Evolutionary conservation across 2,113 vertebrate genomes (phyloP).

Genomic region (Damaliscus lunatus): DNA sequence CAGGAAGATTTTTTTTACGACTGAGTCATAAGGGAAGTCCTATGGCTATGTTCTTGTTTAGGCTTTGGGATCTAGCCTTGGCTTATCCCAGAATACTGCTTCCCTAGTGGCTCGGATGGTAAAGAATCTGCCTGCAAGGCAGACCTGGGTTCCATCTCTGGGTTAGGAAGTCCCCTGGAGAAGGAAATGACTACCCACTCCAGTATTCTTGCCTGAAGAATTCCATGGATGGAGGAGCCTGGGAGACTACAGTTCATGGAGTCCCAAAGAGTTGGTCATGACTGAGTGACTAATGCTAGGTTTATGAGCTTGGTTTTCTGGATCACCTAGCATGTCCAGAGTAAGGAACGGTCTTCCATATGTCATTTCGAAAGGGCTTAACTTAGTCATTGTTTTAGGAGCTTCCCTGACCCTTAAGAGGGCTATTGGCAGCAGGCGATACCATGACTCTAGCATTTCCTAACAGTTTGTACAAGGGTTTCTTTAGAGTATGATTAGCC

Average conservation of each 20-base stretch:
- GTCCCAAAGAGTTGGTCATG: neutral
- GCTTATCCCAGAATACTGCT: neutral
- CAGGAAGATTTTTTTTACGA: neutral
- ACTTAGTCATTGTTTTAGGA: neutral
- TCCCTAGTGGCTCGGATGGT: neutral
- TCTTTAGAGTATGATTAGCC: neutral
- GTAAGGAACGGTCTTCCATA: neutral
- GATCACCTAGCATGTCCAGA: neutral
- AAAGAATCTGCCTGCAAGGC: neutral
- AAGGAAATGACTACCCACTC: neutral
- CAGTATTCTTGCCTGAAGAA: neutral
- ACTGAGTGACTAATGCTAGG: neutral
- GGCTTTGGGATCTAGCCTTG: neutral
- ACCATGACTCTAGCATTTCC: neutral
- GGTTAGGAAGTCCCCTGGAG: neutral
- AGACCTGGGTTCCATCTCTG: neutral
- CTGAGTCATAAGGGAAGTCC: neutral
- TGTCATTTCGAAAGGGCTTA: neutral
- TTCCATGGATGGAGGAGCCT: neutral
- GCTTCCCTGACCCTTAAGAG: neutral
- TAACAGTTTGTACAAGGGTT: neutral
- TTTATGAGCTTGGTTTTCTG: neutral
- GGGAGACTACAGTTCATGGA: neutral
- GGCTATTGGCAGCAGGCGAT: neutral
- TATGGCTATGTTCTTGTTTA: neutral